Conservation (phyloP, 2,888 invertebrate species). For the Troides helena region DNA sequence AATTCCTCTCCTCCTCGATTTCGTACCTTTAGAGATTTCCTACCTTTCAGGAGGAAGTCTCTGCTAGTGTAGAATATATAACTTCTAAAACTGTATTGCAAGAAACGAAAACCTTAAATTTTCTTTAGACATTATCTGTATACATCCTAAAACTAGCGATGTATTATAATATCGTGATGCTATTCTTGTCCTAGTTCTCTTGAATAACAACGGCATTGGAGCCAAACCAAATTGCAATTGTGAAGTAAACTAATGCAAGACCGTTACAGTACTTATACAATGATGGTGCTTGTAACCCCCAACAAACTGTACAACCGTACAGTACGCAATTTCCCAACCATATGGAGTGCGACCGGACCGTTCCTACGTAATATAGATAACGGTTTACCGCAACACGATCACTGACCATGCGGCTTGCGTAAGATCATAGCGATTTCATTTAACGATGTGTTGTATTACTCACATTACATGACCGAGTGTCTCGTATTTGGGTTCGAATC, state of each 20-base stretch:
- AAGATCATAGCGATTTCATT: conserved; percentile 17
- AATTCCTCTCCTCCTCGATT: too few relatives aligned
- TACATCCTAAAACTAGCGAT: not conserved
- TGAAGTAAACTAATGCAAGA: not conserved
- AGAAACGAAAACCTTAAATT: too few relatives aligned
- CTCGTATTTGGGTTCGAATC: not conserved
- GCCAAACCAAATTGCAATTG: not conserved
- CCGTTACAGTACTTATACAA: conserved; percentile 9
- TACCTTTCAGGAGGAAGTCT: too few relatives aligned
- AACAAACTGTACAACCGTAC: conserved; percentile 16
- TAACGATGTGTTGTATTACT: not conserved
- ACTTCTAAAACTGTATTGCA: too few relatives aligned
- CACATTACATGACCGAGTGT: not conserved
- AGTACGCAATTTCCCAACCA: conserved; percentile 37
- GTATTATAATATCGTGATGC: not conserved
- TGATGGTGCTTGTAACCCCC: conserved; percentile 9
- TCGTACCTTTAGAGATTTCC: too few relatives aligned
- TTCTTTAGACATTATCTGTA: not conserved
- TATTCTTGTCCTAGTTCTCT: not conserved
- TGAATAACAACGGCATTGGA: not conserved
- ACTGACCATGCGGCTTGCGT: conserved; percentile 21
- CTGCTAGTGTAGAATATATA: too few relatives aligned
- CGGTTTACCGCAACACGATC: conserved; percentile 21
- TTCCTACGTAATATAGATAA: conserved; percentile 32
- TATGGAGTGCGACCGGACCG: conserved; percentile 41